phyloP scores from a whole-genome alignment of 2,888 invertebrate species.

The Gastracanthus pulcherrimus region DNA sequence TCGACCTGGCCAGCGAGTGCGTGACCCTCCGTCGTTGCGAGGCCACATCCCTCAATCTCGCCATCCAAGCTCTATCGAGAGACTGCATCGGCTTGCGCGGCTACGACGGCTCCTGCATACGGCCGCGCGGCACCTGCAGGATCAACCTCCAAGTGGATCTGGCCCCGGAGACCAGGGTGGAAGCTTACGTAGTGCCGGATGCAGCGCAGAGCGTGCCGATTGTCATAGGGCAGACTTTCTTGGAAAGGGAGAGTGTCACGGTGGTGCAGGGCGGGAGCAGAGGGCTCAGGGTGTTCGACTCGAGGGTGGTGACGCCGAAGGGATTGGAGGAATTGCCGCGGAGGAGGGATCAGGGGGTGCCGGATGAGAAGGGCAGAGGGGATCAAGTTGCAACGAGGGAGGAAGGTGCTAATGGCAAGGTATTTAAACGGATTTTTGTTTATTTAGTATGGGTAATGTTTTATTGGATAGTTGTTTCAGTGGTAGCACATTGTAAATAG shows the following conservation, averaged over 20 bases:
- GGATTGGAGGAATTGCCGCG: no score
- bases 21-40: neutral
- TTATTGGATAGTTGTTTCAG: neutral
- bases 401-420: neutral
- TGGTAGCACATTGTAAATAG: no score
- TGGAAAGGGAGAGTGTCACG: neutral
- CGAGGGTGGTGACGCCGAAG: neutral
- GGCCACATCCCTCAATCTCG: neutral
- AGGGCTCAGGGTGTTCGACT: conserved; percentile 1
- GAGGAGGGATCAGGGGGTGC: no score
- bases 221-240: neutral
- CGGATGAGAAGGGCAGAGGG: neutral
- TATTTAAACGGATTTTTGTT: no score
- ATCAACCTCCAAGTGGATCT: neutral
- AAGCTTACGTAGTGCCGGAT: neutral
- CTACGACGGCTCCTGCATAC: neutral
- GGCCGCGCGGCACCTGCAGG: neutral
- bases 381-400: neutral
- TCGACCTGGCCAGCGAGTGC: neutral
- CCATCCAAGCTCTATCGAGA: neutral
- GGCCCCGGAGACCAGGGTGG: neutral
- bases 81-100: neutral
- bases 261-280: neutral
- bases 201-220: conserved; percentile 3
- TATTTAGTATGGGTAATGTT: no score